A percentile compares a stretch with the other conserved stretches of the same genome.
phyloP scores from a whole-genome alignment of 2,888 invertebrate species.

The Altica lythri region DNA sequence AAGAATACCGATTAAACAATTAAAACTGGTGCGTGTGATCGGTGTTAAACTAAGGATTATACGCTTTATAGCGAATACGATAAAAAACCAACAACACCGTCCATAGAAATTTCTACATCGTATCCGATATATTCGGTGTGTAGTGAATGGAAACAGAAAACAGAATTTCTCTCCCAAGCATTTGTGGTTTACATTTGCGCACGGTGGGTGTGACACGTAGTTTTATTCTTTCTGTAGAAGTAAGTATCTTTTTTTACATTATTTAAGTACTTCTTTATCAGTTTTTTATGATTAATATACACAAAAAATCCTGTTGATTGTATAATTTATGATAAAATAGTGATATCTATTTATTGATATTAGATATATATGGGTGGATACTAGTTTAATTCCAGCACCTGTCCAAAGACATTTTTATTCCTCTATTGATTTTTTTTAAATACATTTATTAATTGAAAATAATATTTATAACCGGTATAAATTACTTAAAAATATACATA shows the following conservation, averaged over 20 bases:
- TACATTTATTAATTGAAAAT: neutral
- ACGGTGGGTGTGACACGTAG: slow-evolving; percentile 9
- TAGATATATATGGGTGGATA: slow-evolving; percentile 1
- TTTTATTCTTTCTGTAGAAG: neutral
- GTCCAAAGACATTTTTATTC: slow-evolving; percentile 55
- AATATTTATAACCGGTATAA: slow-evolving; percentile 11
- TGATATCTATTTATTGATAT: neutral
- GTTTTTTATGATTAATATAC: neutral
- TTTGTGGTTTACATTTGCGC: slow-evolving; percentile 8
- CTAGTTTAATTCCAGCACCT: neutral
- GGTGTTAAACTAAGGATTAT: neutral
- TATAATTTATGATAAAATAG: neutral
- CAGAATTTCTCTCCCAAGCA: slow-evolving; percentile 5
- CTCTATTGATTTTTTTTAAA: slow-evolving; percentile 73
- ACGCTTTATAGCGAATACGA: neutral
- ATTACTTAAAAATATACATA: too few relatives aligned
- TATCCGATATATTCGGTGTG: neutral
- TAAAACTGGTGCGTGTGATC: neutral
- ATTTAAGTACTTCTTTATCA: slow-evolving; percentile 3
- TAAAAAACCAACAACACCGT: neutral
- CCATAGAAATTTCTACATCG: neutral
- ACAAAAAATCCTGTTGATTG: neutral
- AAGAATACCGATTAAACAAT: neutral
- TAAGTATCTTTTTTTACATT: slow-evolving; percentile 1
- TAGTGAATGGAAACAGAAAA: slow-evolving; percentile 2